These are phyloP conservation scores for Disparrhopalites patrizii DNA, from an alignment of 2,888 invertebrate genomes.

Conservation along the genomic window DNA sequence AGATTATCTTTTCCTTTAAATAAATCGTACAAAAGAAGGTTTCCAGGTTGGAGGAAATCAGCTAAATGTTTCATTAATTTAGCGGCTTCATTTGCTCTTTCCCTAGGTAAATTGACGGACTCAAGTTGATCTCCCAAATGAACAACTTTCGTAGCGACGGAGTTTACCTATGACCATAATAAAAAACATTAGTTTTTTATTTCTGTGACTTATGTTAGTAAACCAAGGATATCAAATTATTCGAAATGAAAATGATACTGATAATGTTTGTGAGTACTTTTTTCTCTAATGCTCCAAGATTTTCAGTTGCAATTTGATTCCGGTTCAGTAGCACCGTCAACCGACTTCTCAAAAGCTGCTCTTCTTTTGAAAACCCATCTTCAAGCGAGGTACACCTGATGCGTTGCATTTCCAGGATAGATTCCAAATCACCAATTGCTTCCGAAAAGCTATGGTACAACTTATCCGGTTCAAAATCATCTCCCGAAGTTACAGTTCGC, in stretches of 20 bases:
- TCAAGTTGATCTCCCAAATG: conserved; percentile 98
- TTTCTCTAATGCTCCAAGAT: conserved; percentile 44
- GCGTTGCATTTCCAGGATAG: conserved; percentile 47
- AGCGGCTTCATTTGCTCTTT: conserved; percentile 91
- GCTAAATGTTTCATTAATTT: conserved; percentile 86
- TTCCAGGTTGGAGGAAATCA: conserved; percentile 80
- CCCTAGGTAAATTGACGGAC: conserved; percentile 89
- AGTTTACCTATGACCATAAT: conserved; percentile 60
- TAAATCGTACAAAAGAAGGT: conserved; percentile 72
- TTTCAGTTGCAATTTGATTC: conserved; percentile 44
- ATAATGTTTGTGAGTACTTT: no score
- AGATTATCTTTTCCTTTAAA: conserved; percentile 71
- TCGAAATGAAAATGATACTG: no score
- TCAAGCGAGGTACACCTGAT: conserved; percentile 46
- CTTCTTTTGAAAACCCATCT: conserved; percentile 43
- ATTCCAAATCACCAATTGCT: conserved; percentile 60
- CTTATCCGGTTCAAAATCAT: conserved; percentile 77
- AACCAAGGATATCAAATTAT: no score
- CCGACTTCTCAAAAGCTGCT: conserved; percentile 42
- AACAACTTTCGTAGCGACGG: conserved; percentile 94
- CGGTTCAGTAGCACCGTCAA: conserved; percentile 39
- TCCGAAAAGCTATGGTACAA: conserved; percentile 89
- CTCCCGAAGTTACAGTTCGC: conserved; percentile 75
- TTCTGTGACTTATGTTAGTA: no score
- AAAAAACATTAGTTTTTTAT: conserved; percentile 3